Evolutionary conservation across 2,888 invertebrate genomes (phyloP), one percentile per base, ranked within the genome.

Genomic region (Morpho helenor): DNA sequence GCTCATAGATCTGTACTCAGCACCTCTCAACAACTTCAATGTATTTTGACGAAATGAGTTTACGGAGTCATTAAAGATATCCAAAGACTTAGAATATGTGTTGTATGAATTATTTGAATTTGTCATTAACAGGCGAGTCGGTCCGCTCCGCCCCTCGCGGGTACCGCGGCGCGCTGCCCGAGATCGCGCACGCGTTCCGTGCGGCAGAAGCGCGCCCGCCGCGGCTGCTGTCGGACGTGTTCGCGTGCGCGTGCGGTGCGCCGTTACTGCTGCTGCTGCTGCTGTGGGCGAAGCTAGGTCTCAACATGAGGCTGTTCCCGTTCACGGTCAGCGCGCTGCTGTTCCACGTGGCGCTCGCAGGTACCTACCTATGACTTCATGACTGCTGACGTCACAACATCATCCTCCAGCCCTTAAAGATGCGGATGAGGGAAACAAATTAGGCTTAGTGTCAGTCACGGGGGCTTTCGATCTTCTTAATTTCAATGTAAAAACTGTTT

Each of bases 191-290:
- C 90, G 84, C 93, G 88, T 99, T 99, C 93, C 95, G 98, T 49
- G 93, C 93, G 75, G 96, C 99, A 0, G 99, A 99, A 82, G 94
- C 96, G 72, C 94, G 98, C 50, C 99, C 99, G 56, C 93, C 98
- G 43, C 94, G 94, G 45, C 79, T 94, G 48, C 94, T 99, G 56
- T 98, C 99, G 0, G 95, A 97, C 83, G 92, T 97, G 63, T 99
- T 99, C 91, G 98, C 98, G 54, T 93, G 92, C 42, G 91, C 98
- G 8, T 95, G 95, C 69, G 92, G 95, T 7, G 93, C 96, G 42
- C 97, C 98, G 40, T 92, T 99, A 63, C 87, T 98, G 56, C 79
- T 98, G 64, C 92, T 99, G 59, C 87, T 99, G 55, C 80, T 94
- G 68, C 91, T 98, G 90, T 99, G 99, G 99, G 91, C 93, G 0